Base-by-base conservation (phyloP, 2,113 vertebrate genomes). In the Cryptotis parvus region DNA sequence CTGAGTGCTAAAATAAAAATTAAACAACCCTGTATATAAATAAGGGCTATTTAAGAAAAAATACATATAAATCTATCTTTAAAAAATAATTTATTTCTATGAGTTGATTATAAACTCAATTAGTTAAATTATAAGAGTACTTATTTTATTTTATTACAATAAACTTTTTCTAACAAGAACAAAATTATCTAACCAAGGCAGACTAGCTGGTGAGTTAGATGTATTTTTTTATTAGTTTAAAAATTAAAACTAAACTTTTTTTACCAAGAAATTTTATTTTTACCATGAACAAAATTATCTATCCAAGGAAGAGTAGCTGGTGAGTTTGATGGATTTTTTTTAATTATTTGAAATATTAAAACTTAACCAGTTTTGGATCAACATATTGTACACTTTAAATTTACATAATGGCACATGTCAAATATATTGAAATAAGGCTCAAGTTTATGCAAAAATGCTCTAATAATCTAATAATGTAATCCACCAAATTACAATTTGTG, bases 91-190 rank as follows among this genome's bases (percentile, higher is more conserved):
- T 76, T 87, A 1, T 55, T 93, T 87, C 69, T 68, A 35, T 45
- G 76, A 39, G 2, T 78, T 91, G 61, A 52, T 45, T 82, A 55
- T 70, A 63, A 89, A 91, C 15, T 33, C 39, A 86, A 78, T 35
- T 85, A 82, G 3, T 87, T 75, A 73, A 63, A 14, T 55, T 87
- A 86, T 91, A 80, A 73, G 31, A 43, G 11, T 89, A 76, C 75
- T 79, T 58, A 69, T 79, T 68, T 61, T 66, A n/a, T 22, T 78
- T 29, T 89, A 78, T 70, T 86, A 70, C 22, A 74, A 37, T 61
- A 41, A 58, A 80, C 37, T 4, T 39, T 4, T 39, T 63, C 10
- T 89, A 1, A 55, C 29, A 29, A 26, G 16, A 66, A 11, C 26
- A 88, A 94, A 82, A 82, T 27, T 31, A 7, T 55, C 39, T 2